phyloP scores from a whole-genome alignment of 2,888 invertebrate genomes.

The Tiliacea citrago region DNA sequence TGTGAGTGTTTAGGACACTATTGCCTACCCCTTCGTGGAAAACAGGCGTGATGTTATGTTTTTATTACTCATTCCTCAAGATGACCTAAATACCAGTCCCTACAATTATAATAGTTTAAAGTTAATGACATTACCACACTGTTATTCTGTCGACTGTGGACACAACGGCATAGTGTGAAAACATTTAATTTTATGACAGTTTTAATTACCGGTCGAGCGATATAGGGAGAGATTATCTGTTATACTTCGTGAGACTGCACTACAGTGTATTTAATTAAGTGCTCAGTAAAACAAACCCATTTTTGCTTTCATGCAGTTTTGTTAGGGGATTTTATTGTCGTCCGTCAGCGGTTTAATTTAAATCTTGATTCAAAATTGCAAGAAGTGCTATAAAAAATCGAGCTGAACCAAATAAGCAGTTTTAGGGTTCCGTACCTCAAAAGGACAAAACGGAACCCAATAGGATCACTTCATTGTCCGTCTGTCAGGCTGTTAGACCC shows the following conservation, averaged over 20 bases:
- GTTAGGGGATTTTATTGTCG: not conserved
- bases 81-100: constrained; percentile 34
- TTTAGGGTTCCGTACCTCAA: not conserved
- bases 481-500: not conserved
- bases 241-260: not conserved
- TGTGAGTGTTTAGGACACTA: not conserved
- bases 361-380: too few species aligned
- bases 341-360: not conserved
- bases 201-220: constrained; percentile 29
- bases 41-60: not conserved
- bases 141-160: constrained; percentile 34
- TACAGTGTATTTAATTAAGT: constrained; percentile 5
- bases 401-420: too few species aligned
- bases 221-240: constrained; percentile 12
- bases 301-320: constrained; percentile 6
- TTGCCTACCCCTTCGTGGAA: not conserved
- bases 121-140: constrained; percentile 19
- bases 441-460: not conserved
- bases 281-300: constrained; percentile 2
- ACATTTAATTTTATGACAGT: constrained; percentile 15
- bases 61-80: constrained; percentile 15
- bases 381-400: too few species aligned
- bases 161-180: constrained; percentile 18
- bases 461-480: not conserved
- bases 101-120: constrained; percentile 6